Percentiles rank a stretch among this genome's conserved stretches.
Conservation (phyloP, 2,888 invertebrate species). For the Thysanoteuthis rhombus region DNA sequence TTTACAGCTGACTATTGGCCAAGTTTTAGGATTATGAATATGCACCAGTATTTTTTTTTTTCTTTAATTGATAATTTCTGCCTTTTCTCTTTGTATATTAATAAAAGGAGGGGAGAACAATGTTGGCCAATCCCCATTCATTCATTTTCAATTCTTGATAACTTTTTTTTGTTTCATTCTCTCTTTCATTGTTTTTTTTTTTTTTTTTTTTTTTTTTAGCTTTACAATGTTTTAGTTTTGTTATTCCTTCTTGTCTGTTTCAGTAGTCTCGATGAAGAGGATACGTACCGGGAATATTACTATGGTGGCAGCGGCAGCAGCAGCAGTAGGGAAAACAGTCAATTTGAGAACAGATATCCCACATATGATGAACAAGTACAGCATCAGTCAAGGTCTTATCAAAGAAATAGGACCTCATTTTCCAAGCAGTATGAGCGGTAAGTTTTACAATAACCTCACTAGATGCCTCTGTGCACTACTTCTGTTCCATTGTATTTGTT, state of each 20-base stretch:
- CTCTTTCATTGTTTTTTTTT: background rate
- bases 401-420: conserved; percentile 27
- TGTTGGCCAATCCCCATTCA: background rate
- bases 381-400: conserved; percentile 30
- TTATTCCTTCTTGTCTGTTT: background rate
- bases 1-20: background rate
- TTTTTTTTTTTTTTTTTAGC: background rate
- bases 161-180: background rate
- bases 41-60: too few relatives aligned
- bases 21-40: too few relatives aligned
- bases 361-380: conserved; percentile 19
- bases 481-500: background rate
- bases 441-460: background rate
- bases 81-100: too few relatives aligned
- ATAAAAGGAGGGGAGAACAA: background rate
- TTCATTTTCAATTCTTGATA: background rate
- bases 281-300: conserved; percentile 38
- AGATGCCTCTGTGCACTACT: background rate
- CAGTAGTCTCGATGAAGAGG: conserved; percentile 38
- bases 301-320: conserved; percentile 32
- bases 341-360: conserved; percentile 36
- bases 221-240: background rate
- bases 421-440: conserved; percentile 30
- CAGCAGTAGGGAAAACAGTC: conserved; percentile 24
- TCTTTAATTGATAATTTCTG: too few relatives aligned